A percentile compares a stretch with the other conserved stretches of the same genome.
Conservation (phyloP, 2,888 invertebrate genomes). For the Parapristionchus giblindavisi region DNA sequence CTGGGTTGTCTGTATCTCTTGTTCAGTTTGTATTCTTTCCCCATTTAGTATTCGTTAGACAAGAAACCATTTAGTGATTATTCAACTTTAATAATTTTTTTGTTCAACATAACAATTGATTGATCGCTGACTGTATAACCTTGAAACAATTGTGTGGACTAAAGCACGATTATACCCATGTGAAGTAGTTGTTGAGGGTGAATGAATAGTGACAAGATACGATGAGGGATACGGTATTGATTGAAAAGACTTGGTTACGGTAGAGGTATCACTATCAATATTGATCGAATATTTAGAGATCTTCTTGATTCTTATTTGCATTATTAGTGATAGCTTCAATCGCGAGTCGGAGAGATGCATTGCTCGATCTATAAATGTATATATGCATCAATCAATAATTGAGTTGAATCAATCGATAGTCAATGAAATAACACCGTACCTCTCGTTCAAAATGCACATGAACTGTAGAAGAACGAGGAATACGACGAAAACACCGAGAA, state of each 20-base stretch:
- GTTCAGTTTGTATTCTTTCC: background rate
- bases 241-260: background rate
- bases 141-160: too few species aligned
- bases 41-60: background rate
- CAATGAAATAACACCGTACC: constrained; percentile 29
- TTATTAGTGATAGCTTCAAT: constrained; percentile 30
- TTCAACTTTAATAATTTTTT: constrained; percentile 1
- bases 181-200: background rate
- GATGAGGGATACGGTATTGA: too few species aligned
- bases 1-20: constrained; percentile 4
- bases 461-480: constrained; percentile 35
- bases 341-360: constrained; percentile 37
- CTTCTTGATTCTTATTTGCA: constrained; percentile 15
- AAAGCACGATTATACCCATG: constrained; percentile 31
- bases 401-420: background rate
- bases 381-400: background rate
- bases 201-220: background rate
- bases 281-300: background rate
- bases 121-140: too few species aligned
- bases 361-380: constrained; percentile 15
- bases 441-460: constrained; percentile 37
- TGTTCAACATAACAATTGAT: too few species aligned
- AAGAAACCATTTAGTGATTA: constrained; percentile 15
- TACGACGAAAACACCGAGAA: constrained; percentile 16
- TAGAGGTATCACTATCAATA: too few species aligned